These are phyloP conservation scores for Sebastes kiyomatsui DNA, from an alignment of 2,797 vertebrate genomes.

Conservation along the genomic window DNA sequence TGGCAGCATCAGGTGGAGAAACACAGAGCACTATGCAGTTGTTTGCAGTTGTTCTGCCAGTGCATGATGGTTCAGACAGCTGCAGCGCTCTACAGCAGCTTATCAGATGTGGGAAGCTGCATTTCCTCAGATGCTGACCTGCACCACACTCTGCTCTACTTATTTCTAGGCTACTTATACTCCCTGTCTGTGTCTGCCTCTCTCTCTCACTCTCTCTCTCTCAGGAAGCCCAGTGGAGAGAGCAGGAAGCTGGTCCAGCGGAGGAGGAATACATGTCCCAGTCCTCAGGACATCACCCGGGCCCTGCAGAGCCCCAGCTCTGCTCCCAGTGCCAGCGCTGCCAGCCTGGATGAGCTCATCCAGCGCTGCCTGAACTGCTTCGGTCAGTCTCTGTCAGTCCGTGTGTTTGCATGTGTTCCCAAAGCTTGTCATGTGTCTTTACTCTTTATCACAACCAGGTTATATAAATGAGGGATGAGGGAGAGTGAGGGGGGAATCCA, in stretches of 20 bases:
- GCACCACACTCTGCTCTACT: slow-evolving; percentile 54
- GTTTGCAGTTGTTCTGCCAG: slow-evolving; percentile 4
- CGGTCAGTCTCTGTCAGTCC: slow-evolving; percentile 76
- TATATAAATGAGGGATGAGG: slow-evolving; percentile 69
- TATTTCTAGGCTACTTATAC: slow-evolving; percentile 34
- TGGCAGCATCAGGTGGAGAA: background rate
- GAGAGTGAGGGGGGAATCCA: slow-evolving; percentile 19
- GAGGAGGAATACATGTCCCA: slow-evolving; percentile 92
- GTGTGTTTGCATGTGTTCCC: slow-evolving; percentile 12
- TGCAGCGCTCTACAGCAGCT: slow-evolving; percentile 36
- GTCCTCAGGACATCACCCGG: slow-evolving; percentile 88
- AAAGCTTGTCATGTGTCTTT: slow-evolving; percentile 57
- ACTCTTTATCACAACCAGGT: slow-evolving; percentile 60
- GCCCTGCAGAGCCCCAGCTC: slow-evolving; percentile 84
- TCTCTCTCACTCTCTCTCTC: slow-evolving; percentile 1
- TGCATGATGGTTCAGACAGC: slow-evolving; percentile 3
- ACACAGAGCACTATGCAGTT: background rate
- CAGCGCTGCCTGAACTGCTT: slow-evolving; percentile 90
- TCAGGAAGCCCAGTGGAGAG: slow-evolving; percentile 85
- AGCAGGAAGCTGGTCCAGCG: slow-evolving; percentile 74
- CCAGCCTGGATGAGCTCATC: slow-evolving; percentile 90
- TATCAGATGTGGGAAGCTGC: slow-evolving; percentile 64
- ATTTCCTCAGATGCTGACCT: slow-evolving; percentile 56
- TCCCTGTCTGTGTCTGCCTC: background rate
- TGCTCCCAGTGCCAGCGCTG: slow-evolving; percentile 78